These are phyloP conservation scores for Drosophila buzzatii DNA, from an alignment of 2,888 invertebrate species.

Conservation along the genomic window DNA sequence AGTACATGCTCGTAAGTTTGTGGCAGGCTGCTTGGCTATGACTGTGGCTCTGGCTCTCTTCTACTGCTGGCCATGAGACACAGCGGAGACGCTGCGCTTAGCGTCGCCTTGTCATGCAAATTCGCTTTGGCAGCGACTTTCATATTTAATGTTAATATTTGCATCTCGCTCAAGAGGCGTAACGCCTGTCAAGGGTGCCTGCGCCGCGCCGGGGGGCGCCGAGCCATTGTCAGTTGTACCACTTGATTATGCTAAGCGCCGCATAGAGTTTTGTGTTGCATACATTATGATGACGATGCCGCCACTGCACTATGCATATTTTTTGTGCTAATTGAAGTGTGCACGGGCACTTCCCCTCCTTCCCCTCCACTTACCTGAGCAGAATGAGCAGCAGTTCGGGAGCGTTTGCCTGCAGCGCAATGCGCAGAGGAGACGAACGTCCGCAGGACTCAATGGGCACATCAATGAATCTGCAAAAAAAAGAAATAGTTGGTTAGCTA, in stretches of 20 bases:
- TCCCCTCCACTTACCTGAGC: slow-evolving; percentile 85
- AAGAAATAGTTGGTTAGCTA: slow-evolving; percentile 17
- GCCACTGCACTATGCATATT: slow-evolving; percentile 63
- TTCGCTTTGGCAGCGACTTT: slow-evolving; percentile 74
- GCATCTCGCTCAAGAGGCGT: slow-evolving; percentile 36
- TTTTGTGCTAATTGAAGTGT: slow-evolving; percentile 72
- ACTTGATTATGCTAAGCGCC: slow-evolving; percentile 77
- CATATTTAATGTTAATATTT: slow-evolving; percentile 79
- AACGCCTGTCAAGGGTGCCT: slow-evolving; percentile 18
- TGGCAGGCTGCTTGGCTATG: slow-evolving; percentile 49
- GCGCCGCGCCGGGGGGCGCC: neutral
- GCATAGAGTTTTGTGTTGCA: slow-evolving; percentile 66
- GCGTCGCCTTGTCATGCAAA: slow-evolving; percentile 77
- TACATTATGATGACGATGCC: slow-evolving; percentile 48
- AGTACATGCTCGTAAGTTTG: slow-evolving; percentile 72
- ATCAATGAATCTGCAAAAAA: slow-evolving; percentile 88
- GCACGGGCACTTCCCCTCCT: neutral
- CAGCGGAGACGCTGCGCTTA: slow-evolving; percentile 64
- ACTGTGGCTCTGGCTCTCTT: slow-evolving; percentile 23
- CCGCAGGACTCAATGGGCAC: slow-evolving; percentile 94
- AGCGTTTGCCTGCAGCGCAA: slow-evolving; percentile 90
- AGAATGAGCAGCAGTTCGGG: slow-evolving; percentile 91
- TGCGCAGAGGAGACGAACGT: slow-evolving; percentile 89
- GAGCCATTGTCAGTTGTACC: slow-evolving; percentile 50
- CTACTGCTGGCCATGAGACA: slow-evolving; percentile 70